Percentiles rank a stretch among this genome's conserved stretches.
Evolutionary conservation across 2,888 invertebrate species (phyloP).

Genomic region (Andrena minutula): DNA sequence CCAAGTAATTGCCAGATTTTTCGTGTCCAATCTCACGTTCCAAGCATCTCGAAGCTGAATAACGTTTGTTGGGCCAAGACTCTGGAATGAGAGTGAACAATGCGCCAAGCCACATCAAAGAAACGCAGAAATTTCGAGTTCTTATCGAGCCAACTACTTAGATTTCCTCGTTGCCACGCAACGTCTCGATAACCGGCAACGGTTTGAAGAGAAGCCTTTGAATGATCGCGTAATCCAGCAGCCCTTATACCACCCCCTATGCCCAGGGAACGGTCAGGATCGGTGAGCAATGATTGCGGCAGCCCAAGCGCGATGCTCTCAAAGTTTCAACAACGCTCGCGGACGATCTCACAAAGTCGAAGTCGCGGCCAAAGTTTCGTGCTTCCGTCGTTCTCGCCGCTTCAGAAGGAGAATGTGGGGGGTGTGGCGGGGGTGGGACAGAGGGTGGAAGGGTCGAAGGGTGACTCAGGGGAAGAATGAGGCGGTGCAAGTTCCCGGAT

Average conservation of each 20-base stretch:
- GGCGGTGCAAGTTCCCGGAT: conserved; percentile 61
- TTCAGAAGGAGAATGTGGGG: neutral
- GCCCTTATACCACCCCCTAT: conserved; percentile 16
- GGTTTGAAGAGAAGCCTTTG: conserved; percentile 11
- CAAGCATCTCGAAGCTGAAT: too few species aligned
- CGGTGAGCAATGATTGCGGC: conserved; percentile 67
- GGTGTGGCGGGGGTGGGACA: conserved; percentile 9
- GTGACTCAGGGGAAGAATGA: conserved; percentile 68
- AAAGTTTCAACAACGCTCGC: conserved; percentile 69
- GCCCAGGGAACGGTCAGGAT: conserved; percentile 40
- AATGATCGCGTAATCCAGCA: conserved; percentile 31
- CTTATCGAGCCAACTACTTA: neutral
- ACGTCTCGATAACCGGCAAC: conserved; percentile 23
- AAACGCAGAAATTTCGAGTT: conserved; percentile 8
- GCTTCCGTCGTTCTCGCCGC: conserved; percentile 58
- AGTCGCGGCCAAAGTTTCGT: conserved; percentile 67
- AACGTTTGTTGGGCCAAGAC: too few species aligned
- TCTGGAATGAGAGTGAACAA: neutral
- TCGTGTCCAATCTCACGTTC: neutral
- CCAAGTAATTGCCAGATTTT: too few species aligned
- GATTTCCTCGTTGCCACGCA: conserved; percentile 5
- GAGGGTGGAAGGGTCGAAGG: conserved; percentile 31
- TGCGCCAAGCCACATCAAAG: conserved; percentile 6
- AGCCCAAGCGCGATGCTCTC: conserved; percentile 53
- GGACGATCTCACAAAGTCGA: conserved; percentile 70